A percentile compares a stretch with the other conserved stretches of the same genome.
Evolutionary conservation across 1,140 invertebrate genomes (phyloP).

Genomic region (Euglossa dilemma): DNA sequence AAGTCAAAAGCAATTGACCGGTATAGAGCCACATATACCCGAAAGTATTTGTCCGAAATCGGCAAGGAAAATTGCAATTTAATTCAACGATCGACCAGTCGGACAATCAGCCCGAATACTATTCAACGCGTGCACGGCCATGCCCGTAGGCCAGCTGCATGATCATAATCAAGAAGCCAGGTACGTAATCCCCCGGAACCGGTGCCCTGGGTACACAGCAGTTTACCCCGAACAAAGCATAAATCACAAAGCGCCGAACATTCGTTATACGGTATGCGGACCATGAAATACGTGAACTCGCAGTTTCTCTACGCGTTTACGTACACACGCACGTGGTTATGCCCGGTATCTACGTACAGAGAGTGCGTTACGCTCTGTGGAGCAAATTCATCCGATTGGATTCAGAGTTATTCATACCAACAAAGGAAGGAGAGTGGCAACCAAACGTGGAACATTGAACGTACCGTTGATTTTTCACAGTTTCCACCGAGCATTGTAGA

Average conservation of each 20-base stretch:
- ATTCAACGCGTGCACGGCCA: neutral
- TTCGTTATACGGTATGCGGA: constrained; percentile 78
- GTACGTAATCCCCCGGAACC: constrained; percentile 57
- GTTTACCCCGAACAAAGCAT: constrained; percentile 74
- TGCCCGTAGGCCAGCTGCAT: neutral
- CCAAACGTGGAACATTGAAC: too few relatives aligned
- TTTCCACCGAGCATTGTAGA: neutral
- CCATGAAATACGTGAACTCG: constrained; percentile 77
- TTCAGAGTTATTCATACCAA: constrained; percentile 62
- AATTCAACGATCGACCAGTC: neutral
- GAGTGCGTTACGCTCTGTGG: constrained; percentile 60
- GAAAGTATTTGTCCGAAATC: neutral
- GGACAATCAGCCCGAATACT: neutral
- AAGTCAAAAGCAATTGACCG: neutral
- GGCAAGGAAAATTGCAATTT: neutral
- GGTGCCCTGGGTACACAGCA: constrained; percentile 28
- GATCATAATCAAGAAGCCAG: constrained; percentile 60
- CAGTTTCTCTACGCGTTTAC: constrained; percentile 39
- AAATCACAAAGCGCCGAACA: constrained; percentile 80
- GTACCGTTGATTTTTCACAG: constrained; percentile 39
- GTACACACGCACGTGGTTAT: neutral
- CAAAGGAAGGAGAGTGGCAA: neutral
- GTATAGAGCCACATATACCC: neutral
- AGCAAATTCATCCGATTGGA: constrained; percentile 75
- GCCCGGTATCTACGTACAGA: neutral